These are phyloP conservation scores for Epinephelus awoara DNA, from an alignment of 2,797 vertebrate genomes.

Conservation along the genomic window DNA sequence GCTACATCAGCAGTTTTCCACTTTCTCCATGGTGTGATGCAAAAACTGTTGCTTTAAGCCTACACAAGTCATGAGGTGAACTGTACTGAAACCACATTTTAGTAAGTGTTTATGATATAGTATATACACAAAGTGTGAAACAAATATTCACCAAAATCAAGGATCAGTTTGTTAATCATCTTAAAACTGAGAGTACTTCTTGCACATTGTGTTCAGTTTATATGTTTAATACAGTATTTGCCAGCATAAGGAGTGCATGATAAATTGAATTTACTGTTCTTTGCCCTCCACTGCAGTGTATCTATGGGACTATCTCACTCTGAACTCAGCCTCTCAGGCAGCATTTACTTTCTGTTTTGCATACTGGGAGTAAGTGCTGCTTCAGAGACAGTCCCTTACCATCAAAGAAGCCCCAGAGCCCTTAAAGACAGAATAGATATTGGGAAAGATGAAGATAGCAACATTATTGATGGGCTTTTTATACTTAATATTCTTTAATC, in stretches of 20 bases:
- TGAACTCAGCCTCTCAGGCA: slow-evolving; percentile 24
- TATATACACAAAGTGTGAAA: neutral
- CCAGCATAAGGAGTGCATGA: neutral
- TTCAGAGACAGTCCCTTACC: slow-evolving; percentile 4
- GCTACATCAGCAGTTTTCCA: slow-evolving; percentile 34
- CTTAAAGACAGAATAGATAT: slow-evolving; percentile 20
- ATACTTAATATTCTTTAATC: slow-evolving; percentile 20
- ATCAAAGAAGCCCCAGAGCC: slow-evolving; percentile 14
- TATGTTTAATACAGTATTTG: neutral
- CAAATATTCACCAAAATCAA: neutral
- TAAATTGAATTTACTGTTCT: slow-evolving; percentile 6
- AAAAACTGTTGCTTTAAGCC: slow-evolving; percentile 10
- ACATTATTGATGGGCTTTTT: slow-evolving; percentile 15
- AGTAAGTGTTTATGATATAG: neutral
- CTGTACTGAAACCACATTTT: slow-evolving; percentile 11
- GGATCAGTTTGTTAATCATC: neutral
- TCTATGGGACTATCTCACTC: slow-evolving; percentile 25
- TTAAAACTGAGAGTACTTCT: neutral
- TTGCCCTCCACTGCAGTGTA: neutral
- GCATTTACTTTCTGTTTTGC: slow-evolving; percentile 21
- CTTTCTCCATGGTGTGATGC: slow-evolving; percentile 16
- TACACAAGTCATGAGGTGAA: slow-evolving; percentile 21
- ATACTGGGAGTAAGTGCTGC: slow-evolving; percentile 14
- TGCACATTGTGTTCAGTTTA: neutral
- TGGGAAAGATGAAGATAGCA: slow-evolving; percentile 4